Percentiles rank a stretch among this genome's conserved stretches.
Evolutionary conservation across 2,888 invertebrate species (phyloP).

Genomic region (Andrena haemorrhoa): DNA sequence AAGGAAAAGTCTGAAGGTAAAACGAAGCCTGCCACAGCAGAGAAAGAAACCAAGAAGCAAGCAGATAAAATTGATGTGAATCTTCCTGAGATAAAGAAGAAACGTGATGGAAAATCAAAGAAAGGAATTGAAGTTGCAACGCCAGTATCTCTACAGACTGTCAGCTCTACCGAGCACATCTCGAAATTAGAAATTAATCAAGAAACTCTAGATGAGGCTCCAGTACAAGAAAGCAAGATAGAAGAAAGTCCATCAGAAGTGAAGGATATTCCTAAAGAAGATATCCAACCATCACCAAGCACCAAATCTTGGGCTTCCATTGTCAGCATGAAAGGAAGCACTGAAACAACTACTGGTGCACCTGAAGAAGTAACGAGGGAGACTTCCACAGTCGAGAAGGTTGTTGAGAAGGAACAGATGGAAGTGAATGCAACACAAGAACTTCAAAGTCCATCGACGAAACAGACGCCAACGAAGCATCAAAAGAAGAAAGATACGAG

Average conservation of each 20-base stretch:
- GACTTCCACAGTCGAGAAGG: neutral
- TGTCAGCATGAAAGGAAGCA: constrained; percentile 64
- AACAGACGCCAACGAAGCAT: constrained; percentile 32
- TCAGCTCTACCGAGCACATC: neutral
- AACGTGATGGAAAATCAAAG: constrained; percentile 45
- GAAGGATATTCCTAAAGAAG: constrained; percentile 34
- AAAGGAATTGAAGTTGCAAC: constrained; percentile 68
- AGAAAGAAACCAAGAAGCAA: constrained; percentile 39
- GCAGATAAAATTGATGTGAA: constrained; percentile 17
- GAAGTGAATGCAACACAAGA: constrained; percentile 9
- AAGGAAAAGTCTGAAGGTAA: constrained; percentile 52
- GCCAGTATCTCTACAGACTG: constrained; percentile 49
- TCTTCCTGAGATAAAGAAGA: constrained; percentile 37
- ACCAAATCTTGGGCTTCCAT: constrained; percentile 80
- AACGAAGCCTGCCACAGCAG: neutral
- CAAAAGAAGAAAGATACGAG: constrained; percentile 37
- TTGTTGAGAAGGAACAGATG: neutral
- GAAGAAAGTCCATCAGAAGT: constrained; percentile 15
- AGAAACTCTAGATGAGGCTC: neutral
- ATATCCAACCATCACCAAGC: constrained; percentile 60
- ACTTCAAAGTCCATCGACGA: neutral
- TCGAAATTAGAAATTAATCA: neutral
- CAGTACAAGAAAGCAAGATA: neutral
- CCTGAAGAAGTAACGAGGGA: constrained; percentile 8
- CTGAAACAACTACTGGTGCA: constrained; percentile 15